A percentile compares a stretch with the other conserved stretches of the same genome.
phyloP scores from a whole-genome alignment of 2,113 vertebrate genomes.

The Equus quagga region DNA sequence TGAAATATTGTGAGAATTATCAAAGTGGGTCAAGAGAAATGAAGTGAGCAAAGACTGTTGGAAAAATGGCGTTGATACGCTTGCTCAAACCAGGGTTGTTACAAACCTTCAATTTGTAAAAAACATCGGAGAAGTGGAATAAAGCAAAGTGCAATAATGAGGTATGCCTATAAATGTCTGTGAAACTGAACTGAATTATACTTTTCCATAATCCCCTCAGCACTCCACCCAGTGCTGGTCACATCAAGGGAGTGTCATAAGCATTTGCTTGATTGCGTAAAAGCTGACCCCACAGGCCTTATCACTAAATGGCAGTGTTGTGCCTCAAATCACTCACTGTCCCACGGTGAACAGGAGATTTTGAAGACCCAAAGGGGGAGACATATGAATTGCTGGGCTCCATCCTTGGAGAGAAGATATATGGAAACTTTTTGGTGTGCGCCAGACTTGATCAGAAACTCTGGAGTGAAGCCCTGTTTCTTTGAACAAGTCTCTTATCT shows the following conservation, averaged over 20 bases:
- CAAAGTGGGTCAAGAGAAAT: too few relatives aligned
- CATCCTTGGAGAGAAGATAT: neutral
- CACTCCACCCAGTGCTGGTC: neutral
- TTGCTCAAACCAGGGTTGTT: too few relatives aligned
- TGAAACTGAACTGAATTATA: neutral
- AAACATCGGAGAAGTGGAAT: too few relatives aligned
- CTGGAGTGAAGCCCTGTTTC: neutral
- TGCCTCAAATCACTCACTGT: neutral
- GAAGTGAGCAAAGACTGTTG: too few relatives aligned
- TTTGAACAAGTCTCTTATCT: neutral
- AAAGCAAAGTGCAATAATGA: too few relatives aligned
- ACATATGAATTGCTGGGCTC: neutral
- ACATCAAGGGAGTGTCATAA: neutral
- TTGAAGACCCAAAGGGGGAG: neutral
- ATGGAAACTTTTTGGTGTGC: neutral
- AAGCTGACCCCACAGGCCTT: neutral
- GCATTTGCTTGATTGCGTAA: neutral
- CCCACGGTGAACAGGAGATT: neutral
- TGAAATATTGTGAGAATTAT: too few relatives aligned
- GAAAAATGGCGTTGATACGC: too few relatives aligned
- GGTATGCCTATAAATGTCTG: neutral
- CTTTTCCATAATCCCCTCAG: neutral
- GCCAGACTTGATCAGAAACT: neutral
- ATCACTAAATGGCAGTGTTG: neutral
- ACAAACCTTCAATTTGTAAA: too few relatives aligned